Evolutionary conservation across 2,888 invertebrate species (phyloP).

Genomic region (Tetranychus piercei): DNA sequence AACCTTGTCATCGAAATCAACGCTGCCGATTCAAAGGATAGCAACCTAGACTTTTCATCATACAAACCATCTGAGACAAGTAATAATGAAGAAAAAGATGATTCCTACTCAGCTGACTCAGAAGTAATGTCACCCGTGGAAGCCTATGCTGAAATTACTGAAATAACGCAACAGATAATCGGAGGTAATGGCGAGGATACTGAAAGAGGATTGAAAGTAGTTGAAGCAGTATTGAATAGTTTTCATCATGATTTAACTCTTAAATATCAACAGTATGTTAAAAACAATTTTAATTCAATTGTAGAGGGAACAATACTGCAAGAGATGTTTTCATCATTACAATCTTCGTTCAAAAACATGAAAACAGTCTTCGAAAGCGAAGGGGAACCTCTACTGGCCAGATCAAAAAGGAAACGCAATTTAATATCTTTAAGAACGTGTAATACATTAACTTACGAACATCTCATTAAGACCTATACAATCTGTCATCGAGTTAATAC

Average conservation of each 20-base stretch:
- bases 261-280: neutral
- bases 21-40: neutral
- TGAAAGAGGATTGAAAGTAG: neutral
- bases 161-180: neutral
- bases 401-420: too few relatives aligned
- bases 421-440: too few relatives aligned
- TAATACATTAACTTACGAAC: too few relatives aligned
- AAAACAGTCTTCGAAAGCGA: neutral
- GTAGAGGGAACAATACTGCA: neutral
- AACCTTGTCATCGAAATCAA: neutral
- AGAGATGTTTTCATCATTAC: neutral
- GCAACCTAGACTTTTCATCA: neutral
- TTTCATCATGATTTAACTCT: neutral
- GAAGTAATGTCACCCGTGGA: neutral
- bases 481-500: too few relatives aligned
- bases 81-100: neutral
- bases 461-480: too few relatives aligned
- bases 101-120: neutral
- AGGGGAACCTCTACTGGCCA: too few relatives aligned
- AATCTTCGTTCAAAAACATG: neutral
- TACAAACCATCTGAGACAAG: neutral
- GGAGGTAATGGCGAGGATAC: neutral
- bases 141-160: neutral
- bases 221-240: neutral
- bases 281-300: neutral